These are phyloP conservation scores for Tupaia tana DNA, from an alignment of 2,113 vertebrate genomes.

Conservation along the genomic window DNA sequence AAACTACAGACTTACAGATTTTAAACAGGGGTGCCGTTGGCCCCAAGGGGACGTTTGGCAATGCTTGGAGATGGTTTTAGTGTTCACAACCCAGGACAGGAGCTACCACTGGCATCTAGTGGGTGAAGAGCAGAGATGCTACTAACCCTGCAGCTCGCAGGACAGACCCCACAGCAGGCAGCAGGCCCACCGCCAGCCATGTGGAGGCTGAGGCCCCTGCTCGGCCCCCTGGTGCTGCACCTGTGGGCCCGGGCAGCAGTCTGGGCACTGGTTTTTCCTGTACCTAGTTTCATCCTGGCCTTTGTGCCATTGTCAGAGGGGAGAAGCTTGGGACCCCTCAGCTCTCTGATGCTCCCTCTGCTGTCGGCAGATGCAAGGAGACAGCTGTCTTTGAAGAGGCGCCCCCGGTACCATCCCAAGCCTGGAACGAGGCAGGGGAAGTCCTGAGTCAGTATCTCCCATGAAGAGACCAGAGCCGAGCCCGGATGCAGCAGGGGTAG, in stretches of 20 bases:
- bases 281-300: background rate
- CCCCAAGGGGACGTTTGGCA: background rate
- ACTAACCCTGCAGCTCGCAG: background rate
- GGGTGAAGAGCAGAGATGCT: background rate
- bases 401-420: background rate
- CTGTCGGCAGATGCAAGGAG: background rate
- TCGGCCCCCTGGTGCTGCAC: background rate
- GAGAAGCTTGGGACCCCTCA: background rate
- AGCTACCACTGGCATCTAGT: background rate
- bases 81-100: background rate
- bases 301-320: background rate
- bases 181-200: background rate
- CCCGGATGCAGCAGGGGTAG: rapidly evolving
- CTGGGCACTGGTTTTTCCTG: background rate
- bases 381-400: background rate
- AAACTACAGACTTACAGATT: background rate
- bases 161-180: too few relatives aligned
- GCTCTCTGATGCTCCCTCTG: background rate
- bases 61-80: background rate
- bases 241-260: background rate
- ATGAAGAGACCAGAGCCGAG: background rate
- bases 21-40: background rate
- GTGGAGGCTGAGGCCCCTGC: background rate
- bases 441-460: background rate
- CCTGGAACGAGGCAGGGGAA: background rate